phyloP scores from a whole-genome alignment of 1,140 invertebrate genomes.

The Drosophila serrata region DNA sequence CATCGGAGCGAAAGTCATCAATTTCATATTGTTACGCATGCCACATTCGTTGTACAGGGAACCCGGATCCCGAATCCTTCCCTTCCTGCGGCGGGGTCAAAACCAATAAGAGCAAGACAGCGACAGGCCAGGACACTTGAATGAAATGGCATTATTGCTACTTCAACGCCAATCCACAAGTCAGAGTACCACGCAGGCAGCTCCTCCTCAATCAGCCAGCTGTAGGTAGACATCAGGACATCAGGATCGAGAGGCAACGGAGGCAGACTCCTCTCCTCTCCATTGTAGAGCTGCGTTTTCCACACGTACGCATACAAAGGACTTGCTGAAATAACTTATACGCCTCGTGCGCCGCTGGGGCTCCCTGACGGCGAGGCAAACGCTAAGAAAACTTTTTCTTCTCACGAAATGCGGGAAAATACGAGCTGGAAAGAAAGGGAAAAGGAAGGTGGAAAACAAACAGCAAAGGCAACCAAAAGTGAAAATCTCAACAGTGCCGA shows the following conservation, averaged over 20 bases:
- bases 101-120: constrained; percentile 73
- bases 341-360: constrained; percentile 69
- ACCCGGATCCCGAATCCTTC: background rate
- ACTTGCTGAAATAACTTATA: constrained; percentile 83
- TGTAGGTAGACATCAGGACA: constrained; percentile 27
- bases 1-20: constrained; percentile 81
- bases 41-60: constrained; percentile 50
- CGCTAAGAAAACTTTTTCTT: constrained; percentile 65
- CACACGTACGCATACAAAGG: constrained; percentile 83
- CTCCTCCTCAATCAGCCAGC: constrained; percentile 72
- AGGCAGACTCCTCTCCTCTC: background rate
- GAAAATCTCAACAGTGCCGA: constrained; percentile 80
- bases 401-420: constrained; percentile 21
- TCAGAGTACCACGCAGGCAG: constrained; percentile 25
- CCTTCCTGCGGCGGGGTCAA: constrained; percentile 15
- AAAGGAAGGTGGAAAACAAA: constrained; percentile 47
- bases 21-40: constrained; percentile 84
- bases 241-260: background rate
- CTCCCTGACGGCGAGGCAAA: constrained; percentile 28
- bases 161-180: constrained; percentile 71
- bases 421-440: background rate
- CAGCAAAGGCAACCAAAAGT: constrained; percentile 64
- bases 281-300: constrained; percentile 60
- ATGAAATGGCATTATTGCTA: constrained; percentile 83
- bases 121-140: constrained; percentile 65